Evolutionary conservation across 2,797 vertebrate species (phyloP).

Genomic region (Sebastes trivittatus): DNA sequence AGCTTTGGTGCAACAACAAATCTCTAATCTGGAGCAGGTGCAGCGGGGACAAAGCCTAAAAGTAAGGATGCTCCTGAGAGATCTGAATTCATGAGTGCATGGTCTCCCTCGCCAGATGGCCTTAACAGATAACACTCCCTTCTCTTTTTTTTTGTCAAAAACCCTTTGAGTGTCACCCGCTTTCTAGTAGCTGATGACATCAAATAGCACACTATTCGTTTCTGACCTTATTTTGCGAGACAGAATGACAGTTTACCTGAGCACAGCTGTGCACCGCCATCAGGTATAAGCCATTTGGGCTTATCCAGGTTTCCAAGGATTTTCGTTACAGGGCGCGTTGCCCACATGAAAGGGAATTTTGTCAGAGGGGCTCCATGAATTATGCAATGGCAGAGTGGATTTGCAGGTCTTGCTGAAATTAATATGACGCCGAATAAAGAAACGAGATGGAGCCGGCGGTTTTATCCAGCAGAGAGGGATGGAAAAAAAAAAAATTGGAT

Average conservation of each 20-base stretch:
- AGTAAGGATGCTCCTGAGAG: background rate
- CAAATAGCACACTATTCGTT: constrained; percentile 50
- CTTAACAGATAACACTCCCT: constrained; percentile 17
- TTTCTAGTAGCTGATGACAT: constrained; percentile 43
- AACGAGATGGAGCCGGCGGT: constrained; percentile 34
- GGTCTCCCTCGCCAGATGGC: constrained; percentile 44
- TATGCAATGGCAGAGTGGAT: constrained; percentile 74
- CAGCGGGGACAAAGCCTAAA: background rate
- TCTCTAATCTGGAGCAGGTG: constrained; percentile 12
- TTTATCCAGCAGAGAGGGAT: constrained; percentile 28
- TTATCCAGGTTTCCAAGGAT: constrained; percentile 75
- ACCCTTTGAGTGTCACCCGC: constrained; percentile 31
- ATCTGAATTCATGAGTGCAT: constrained; percentile 14
- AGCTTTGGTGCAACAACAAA: background rate
- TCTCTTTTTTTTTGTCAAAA: constrained; percentile 14
- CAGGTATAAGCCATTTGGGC: constrained; percentile 68
- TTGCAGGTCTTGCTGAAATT: constrained; percentile 77
- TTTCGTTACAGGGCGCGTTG: constrained; percentile 59
- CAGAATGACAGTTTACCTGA: constrained; percentile 65
- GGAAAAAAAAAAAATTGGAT: constrained; percentile 16
- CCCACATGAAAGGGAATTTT: constrained; percentile 76
- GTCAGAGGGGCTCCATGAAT: constrained; percentile 70
- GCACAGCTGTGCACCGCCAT: constrained; percentile 65
- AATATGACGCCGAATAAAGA: constrained; percentile 71
- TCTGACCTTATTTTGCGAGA: constrained; percentile 64